These are phyloP conservation scores for Acanthosepion pharaonis DNA, from an alignment of 2,888 invertebrate genomes.

Conservation along the genomic window DNA sequence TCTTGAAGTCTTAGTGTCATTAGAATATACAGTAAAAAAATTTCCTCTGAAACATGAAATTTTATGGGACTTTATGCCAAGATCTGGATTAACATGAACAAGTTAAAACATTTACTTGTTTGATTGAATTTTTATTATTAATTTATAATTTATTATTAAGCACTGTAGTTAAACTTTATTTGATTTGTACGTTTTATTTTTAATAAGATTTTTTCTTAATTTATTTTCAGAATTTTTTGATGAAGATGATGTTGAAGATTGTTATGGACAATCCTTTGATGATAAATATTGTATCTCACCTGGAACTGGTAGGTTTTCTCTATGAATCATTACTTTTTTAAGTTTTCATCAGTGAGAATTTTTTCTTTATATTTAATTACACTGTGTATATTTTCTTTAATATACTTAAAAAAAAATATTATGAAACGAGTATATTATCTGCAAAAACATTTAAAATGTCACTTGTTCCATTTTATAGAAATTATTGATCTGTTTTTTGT, in stretches of 20 bases:
- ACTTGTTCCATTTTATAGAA: no score
- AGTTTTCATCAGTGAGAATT: neutral
- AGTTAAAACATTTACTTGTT: no score
- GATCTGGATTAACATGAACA: no score
- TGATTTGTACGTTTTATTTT: neutral
- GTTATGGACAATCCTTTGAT: conserved; percentile 93
- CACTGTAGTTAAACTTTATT: neutral
- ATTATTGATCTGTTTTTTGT: neutral
- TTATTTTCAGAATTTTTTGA: conserved; percentile 85
- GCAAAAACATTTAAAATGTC: neutral
- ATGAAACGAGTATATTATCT: no score
- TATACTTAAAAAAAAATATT: no score
- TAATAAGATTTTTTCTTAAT: neutral
- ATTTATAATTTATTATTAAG: no score
- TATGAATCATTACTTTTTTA: neutral
- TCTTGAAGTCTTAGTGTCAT: no score
- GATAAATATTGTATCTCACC: conserved; percentile 94
- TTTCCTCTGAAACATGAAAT: no score
- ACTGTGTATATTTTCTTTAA: no score
- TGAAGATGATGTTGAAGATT: conserved; percentile 87
- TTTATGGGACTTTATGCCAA: no score
- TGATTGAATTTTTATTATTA: no score
- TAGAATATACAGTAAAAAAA: no score
- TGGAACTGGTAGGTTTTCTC: conserved; percentile 79
- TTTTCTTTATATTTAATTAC: neutral